phyloP scores from a whole-genome alignment of 2,797 vertebrate genomes.

The Aulostomus chinensis region DNA sequence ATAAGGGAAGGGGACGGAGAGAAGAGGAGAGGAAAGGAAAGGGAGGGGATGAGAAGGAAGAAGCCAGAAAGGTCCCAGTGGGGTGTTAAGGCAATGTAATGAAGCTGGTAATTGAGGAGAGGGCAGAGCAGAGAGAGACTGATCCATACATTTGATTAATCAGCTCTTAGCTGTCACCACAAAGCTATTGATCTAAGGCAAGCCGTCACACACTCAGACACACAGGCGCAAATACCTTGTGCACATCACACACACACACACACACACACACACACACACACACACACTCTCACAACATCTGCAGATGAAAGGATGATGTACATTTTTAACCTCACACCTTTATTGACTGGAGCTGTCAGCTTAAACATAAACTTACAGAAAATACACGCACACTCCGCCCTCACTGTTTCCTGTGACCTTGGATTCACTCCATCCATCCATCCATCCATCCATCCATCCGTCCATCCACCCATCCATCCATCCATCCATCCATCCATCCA shows the following conservation, averaged over 20 bases:
- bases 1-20: not conserved
- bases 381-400: slow-evolving; percentile 10
- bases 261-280: slow-evolving; percentile 3
- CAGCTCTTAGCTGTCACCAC: slow-evolving; percentile 81
- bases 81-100: slow-evolving; percentile 80
- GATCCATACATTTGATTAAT: slow-evolving; percentile 82
- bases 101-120: slow-evolving; percentile 81
- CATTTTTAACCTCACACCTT: slow-evolving; percentile 38
- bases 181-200: slow-evolving; percentile 71
- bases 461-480: slow-evolving; percentile 36
- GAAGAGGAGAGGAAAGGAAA: slow-evolving; percentile 5
- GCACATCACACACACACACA: slow-evolving; percentile 13
- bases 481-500: too few species aligned
- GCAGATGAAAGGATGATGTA: slow-evolving; percentile 19
- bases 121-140: slow-evolving; percentile 71
- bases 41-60: slow-evolving; percentile 38
- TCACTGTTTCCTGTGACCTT: slow-evolving; percentile 31
- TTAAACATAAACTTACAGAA: slow-evolving; percentile 34
- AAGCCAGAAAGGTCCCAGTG: slow-evolving; percentile 67
- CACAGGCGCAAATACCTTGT: slow-evolving; percentile 12
- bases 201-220: slow-evolving; percentile 46
- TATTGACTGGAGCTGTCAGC: slow-evolving; percentile 28
- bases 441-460: slow-evolving; percentile 11
- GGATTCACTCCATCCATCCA: slow-evolving; percentile 12
- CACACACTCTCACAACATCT: not conserved